A percentile compares a stretch with the other conserved stretches of the same genome.
Conservation (phyloP, 2,888 invertebrate species). For the Drosophila quinaria region DNA sequence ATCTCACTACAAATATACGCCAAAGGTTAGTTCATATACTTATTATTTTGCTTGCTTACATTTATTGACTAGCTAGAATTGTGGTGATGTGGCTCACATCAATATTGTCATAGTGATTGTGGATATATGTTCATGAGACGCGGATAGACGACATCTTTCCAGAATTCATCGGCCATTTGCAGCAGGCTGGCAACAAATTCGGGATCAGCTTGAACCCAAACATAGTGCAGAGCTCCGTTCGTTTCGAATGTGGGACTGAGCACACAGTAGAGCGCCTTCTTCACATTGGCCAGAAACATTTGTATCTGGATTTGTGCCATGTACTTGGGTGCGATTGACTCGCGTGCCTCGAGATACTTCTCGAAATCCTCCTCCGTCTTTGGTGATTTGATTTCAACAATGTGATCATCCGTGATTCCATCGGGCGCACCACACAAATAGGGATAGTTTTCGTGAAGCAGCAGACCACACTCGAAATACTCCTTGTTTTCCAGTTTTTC, state of each 20-base stretch:
- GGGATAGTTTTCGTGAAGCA: constrained; percentile 83
- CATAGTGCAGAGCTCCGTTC: constrained; percentile 85
- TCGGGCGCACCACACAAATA: constrained; percentile 84
- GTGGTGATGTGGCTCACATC: constrained; percentile 11
- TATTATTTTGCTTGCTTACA: constrained; percentile 9
- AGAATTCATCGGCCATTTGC: constrained; percentile 84
- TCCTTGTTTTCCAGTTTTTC: constrained; percentile 85
- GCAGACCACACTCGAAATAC: constrained; percentile 83
- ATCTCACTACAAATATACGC: constrained; percentile 95
- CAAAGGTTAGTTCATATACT: constrained; percentile 91
- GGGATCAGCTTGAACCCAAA: constrained; percentile 85
- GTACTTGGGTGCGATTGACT: constrained; percentile 85
- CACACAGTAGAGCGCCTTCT: constrained; percentile 85
- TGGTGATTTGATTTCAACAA: constrained; percentile 85
- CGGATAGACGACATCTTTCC: constrained; percentile 84
- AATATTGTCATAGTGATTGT: constrained; percentile 35
- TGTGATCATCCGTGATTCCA: constrained; percentile 85
- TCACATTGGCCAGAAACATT: constrained; percentile 85
- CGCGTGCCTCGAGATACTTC: constrained; percentile 84
- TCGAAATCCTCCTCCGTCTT: constrained; percentile 86
- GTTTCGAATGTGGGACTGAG: constrained; percentile 85
- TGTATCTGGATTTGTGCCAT: constrained; percentile 86
- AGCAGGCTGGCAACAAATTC: constrained; percentile 83
- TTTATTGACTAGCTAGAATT: constrained; percentile 27
- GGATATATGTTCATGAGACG: constrained; percentile 82